Conservation (phyloP, 2,113 vertebrate species). For the Vimba vimba region DNA sequence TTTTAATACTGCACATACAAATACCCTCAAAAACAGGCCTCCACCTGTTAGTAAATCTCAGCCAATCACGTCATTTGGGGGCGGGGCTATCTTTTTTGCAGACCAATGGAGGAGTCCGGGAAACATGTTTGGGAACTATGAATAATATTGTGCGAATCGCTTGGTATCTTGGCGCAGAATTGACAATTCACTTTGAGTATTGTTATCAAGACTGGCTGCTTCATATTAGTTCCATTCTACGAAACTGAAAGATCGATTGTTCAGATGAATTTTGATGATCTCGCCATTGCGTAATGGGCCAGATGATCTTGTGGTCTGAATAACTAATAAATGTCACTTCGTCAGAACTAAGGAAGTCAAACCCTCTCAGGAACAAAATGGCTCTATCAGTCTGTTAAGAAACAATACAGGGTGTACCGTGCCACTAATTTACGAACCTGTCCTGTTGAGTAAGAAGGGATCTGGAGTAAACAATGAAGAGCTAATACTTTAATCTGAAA, state of each 20-base stretch:
- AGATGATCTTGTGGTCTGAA: not conserved
- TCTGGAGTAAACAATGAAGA: slow-evolving; percentile 43
- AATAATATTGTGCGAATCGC: not conserved
- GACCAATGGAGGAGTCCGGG: not conserved
- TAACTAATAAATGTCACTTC: not conserved
- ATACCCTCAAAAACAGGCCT: not conserved
- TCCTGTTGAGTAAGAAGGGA: slow-evolving; percentile 36
- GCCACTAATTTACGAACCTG: not conserved
- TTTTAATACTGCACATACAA: too few species aligned
- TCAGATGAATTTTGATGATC: not conserved
- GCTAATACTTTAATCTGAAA: slow-evolving; percentile 61
- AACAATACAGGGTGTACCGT: not conserved
- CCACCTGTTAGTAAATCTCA: not conserved
- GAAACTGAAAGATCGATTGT: not conserved
- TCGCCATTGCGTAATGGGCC: not conserved
- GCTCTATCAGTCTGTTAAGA: not conserved
- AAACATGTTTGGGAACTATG: not conserved
- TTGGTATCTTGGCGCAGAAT: not conserved
- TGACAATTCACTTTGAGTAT: not conserved
- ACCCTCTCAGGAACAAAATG: not conserved
- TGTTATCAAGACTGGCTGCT: not conserved
- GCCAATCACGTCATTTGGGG: not conserved
- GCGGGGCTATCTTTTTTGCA: too few species aligned
- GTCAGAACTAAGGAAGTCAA: not conserved
- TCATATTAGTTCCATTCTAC: not conserved